Evolutionary conservation across 2,888 invertebrate species (phyloP).

Genomic region (Tryphoninae sp.): DNA sequence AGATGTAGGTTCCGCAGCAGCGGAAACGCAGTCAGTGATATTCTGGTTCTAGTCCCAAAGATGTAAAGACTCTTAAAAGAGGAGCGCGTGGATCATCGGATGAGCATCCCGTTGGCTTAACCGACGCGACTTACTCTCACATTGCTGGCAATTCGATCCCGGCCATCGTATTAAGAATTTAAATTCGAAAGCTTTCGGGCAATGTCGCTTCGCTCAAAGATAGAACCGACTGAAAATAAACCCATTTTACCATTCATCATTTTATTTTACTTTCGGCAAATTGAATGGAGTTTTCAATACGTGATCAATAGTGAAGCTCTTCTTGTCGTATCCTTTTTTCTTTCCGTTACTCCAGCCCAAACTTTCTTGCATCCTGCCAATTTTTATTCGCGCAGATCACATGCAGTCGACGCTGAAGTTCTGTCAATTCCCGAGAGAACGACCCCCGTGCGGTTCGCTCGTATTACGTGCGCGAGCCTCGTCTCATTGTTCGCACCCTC

Average conservation of each 20-base stretch:
- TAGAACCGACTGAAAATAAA: neutral
- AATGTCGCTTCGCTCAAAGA: neutral
- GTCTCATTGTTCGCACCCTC: slow-evolving; percentile 56
- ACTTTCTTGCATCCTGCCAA: slow-evolving; percentile 29
- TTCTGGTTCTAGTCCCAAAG: neutral
- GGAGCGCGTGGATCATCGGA: neutral
- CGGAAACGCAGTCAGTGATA: neutral
- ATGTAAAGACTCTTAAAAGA: neutral
- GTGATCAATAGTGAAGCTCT: neutral
- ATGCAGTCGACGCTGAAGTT: slow-evolving; percentile 18
- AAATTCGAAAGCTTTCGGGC: neutral
- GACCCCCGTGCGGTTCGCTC: slow-evolving; percentile 8
- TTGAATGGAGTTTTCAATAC: slow-evolving; percentile 25
- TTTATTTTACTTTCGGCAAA: neutral
- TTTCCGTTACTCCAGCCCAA: neutral
- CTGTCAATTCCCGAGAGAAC: slow-evolving; percentile 12
- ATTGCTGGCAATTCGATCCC: neutral
- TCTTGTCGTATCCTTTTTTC: neutral
- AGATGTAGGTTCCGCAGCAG: neutral
- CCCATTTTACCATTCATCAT: neutral
- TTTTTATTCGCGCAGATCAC: slow-evolving; percentile 36
- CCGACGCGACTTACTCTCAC: neutral
- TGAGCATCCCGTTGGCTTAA: neutral
- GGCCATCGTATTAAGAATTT: neutral
- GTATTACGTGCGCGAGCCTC: slow-evolving; percentile 52